These are phyloP conservation scores for Apaloderma vittatum DNA, from an alignment of 2,113 vertebrate genomes.

Conservation along the genomic window DNA sequence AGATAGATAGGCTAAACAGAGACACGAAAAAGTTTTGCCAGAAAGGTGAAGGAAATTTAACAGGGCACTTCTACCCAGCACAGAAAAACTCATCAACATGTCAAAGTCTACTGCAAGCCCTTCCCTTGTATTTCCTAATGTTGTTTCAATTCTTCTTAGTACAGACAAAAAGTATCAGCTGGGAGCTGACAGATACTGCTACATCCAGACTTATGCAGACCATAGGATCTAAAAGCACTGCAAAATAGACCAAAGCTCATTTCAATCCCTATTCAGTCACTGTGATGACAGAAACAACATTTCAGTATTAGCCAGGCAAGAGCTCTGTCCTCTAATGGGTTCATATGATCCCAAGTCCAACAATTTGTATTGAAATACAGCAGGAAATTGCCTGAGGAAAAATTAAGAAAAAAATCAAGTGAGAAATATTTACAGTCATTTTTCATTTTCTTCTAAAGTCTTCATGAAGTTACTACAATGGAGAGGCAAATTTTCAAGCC, in stretches of 20 bases:
- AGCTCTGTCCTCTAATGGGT: background rate
- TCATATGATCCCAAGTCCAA: background rate
- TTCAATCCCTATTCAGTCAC: background rate
- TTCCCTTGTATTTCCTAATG: background rate
- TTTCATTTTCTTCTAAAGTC: background rate
- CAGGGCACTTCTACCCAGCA: background rate
- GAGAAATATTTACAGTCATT: background rate
- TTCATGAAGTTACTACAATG: background rate
- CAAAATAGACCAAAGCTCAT: background rate
- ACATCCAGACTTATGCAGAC: background rate
- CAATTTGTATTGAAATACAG: background rate
- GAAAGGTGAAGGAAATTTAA: background rate
- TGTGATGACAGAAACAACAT: background rate
- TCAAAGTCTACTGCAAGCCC: background rate
- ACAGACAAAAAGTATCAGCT: background rate
- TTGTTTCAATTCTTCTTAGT: background rate
- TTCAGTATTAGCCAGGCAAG: background rate
- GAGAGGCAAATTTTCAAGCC: background rate
- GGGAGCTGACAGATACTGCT: background rate
- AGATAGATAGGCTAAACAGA: background rate
- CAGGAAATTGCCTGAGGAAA: background rate
- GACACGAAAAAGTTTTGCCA: background rate
- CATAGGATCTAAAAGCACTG: background rate
- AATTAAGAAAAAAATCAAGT: background rate
- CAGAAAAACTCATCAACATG: background rate